Conservation (phyloP, 2,888 invertebrate genomes). For the Biston stratarius region DNA sequence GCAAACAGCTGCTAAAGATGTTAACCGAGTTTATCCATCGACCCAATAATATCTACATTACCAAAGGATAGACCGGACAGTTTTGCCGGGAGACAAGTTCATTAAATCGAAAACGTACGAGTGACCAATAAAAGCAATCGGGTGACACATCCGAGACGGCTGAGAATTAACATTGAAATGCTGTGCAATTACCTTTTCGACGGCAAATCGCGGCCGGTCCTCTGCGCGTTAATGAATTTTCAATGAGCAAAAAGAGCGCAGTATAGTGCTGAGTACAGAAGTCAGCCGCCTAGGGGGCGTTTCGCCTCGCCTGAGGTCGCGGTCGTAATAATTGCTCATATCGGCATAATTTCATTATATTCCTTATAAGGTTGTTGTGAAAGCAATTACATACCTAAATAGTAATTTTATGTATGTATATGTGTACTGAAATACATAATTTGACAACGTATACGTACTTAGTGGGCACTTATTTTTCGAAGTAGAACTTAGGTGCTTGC, state of each 20-base stretch:
- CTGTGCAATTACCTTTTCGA: conserved; percentile 71
- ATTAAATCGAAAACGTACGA: conserved; percentile 63
- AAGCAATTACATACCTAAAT: neutral
- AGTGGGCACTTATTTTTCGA: no score
- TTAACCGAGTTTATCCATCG: conserved; percentile 57
- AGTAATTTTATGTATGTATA: neutral
- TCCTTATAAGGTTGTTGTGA: neutral
- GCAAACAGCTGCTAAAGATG: conserved; percentile 58
- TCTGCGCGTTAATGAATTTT: conserved; percentile 67
- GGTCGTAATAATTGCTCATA: conserved; percentile 9
- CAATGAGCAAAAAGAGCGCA: conserved; percentile 66
- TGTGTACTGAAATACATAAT: neutral
- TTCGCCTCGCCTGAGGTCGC: conserved; percentile 17
- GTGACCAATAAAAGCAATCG: conserved; percentile 65
- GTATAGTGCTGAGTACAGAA: conserved; percentile 21
- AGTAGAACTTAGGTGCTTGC: neutral
- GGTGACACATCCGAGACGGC: conserved; percentile 62
- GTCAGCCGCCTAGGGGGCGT: conserved; percentile 18
- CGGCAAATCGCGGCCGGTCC: conserved; percentile 69
- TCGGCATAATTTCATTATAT: conserved; percentile 5
- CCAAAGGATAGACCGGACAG: conserved; percentile 48
- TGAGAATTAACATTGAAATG: conserved; percentile 72
- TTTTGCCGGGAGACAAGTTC: conserved; percentile 61
- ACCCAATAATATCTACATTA: conserved; percentile 57
- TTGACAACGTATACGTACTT: no score